Percentiles rank a stretch among this genome's conserved stretches.
phyloP scores from a whole-genome alignment of 2,888 invertebrate species.

The Amitus sp. region DNA sequence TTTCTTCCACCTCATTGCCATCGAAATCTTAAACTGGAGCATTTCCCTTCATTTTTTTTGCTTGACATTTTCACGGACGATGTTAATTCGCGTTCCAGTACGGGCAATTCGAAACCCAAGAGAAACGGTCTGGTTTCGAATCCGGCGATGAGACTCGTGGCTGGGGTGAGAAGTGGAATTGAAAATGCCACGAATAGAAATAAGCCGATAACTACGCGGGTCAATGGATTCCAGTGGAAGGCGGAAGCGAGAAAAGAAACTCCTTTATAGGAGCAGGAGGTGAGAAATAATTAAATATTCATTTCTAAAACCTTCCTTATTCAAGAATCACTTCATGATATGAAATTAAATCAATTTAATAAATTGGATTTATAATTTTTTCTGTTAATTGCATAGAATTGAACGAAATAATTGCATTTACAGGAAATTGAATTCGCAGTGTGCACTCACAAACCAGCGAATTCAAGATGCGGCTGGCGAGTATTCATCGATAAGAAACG shows the following conservation, averaged over 20 bases:
- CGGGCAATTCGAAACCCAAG: constrained; percentile 73
- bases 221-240: constrained; percentile 83
- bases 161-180: constrained; percentile 79
- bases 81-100: constrained; percentile 46
- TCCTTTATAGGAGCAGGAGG: constrained; percentile 70
- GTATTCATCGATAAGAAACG: constrained; percentile 58
- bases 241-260: constrained; percentile 77
- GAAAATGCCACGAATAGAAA: constrained; percentile 69
- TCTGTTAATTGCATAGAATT: no score
- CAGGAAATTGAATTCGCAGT: constrained; percentile 46
- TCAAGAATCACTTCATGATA: no score
- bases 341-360: no score
- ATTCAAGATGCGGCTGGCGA: constrained; percentile 49
- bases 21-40: no score
- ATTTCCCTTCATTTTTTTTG: no score
- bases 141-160: constrained; percentile 85
- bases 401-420: no score
- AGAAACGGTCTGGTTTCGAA: constrained; percentile 88
- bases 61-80: no score
- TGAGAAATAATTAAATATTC: no score
- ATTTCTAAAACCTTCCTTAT: no score
- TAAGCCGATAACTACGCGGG: constrained; percentile 63
- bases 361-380: no score
- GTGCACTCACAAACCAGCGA: constrained; percentile 42
- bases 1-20: no score